Evolutionary conservation across 2,888 invertebrate species (phyloP).

Genomic region (Drosophila silvestris): DNA sequence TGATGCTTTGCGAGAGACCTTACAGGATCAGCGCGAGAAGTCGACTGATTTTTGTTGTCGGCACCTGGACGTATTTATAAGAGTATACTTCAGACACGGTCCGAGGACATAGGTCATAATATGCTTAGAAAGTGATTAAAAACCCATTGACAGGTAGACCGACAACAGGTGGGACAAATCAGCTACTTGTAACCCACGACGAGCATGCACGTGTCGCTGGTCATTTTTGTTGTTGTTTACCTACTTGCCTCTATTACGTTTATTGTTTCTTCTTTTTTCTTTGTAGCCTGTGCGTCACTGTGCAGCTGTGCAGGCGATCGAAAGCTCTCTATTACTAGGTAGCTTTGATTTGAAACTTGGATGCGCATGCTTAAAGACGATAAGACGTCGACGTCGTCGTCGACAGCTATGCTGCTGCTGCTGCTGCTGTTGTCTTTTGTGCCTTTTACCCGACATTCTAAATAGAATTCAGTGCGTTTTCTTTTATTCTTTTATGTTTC

Average conservation of each 20-base stretch:
- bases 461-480: conserved; percentile 26
- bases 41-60: conserved; percentile 40
- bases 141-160: conserved; percentile 50
- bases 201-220: conserved; percentile 47
- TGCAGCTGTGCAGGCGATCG: conserved; percentile 15
- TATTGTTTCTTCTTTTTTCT: background rate
- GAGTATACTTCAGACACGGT: background rate
- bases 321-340: conserved; percentile 41
- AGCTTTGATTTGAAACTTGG: conserved; percentile 58
- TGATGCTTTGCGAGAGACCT: conserved; percentile 9
- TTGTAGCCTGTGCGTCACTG: conserved; percentile 19
- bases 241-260: background rate
- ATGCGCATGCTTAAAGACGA: conserved; percentile 35
- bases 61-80: conserved; percentile 37
- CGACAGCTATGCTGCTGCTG: background rate
- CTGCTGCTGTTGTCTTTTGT: conserved; percentile 18
- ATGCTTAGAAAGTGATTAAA: conserved; percentile 56
- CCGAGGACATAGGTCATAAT: background rate
- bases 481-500: background rate
- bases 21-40: conserved; percentile 24
- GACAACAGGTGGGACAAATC: conserved; percentile 20
- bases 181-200: conserved; percentile 17
- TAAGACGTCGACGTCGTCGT: conserved; percentile 4
- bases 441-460: conserved; percentile 57
- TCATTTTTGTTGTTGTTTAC: background rate